Evolutionary conservation across 2,113 vertebrate species (phyloP).

Genomic region (Syngnathus scovelli): DNA sequence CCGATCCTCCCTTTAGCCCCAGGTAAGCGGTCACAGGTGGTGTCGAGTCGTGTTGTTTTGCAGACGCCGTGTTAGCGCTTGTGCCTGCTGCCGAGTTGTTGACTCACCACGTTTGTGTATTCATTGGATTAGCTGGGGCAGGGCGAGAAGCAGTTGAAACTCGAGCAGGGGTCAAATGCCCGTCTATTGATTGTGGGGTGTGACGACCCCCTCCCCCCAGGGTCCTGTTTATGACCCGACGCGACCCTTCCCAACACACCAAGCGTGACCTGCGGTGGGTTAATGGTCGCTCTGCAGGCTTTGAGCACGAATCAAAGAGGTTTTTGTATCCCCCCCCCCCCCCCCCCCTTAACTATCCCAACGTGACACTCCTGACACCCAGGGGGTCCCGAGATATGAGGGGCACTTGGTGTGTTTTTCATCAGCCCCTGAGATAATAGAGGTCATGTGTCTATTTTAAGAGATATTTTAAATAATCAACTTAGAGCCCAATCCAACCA

Average conservation of each 20-base stretch:
- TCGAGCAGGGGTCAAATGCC: constrained; percentile 57
- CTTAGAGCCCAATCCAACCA: neutral
- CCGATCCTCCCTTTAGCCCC: constrained; percentile 46
- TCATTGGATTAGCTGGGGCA: constrained; percentile 40
- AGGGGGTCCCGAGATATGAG: constrained; percentile 12
- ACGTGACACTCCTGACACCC: constrained; percentile 22
- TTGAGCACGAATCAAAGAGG: constrained; percentile 41
- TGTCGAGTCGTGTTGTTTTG: constrained; percentile 21
- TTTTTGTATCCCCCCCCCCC: constrained; percentile 24
- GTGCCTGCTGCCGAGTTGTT: constrained; percentile 22
- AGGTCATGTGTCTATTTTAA: neutral
- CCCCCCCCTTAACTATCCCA: constrained; percentile 11
- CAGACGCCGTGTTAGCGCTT: constrained; percentile 33
- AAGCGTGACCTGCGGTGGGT: constrained; percentile 42
- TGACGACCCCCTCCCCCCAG: constrained; percentile 39
- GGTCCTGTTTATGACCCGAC: constrained; percentile 48
- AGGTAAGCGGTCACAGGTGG: constrained; percentile 55
- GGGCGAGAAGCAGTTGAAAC: constrained; percentile 28
- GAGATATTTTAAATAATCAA: neutral
- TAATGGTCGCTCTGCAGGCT: constrained; percentile 52
- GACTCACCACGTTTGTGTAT: constrained; percentile 32
- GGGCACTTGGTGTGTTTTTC: constrained; percentile 11
- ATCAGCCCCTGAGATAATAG: constrained; percentile 13
- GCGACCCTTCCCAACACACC: constrained; percentile 30
- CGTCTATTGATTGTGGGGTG: constrained; percentile 56